Percentiles rank a stretch among this genome's conserved stretches.
These are phyloP conservation scores for Euzophera pinguis DNA, from an alignment of 2,888 invertebrate genomes.

Conservation along the genomic window DNA sequence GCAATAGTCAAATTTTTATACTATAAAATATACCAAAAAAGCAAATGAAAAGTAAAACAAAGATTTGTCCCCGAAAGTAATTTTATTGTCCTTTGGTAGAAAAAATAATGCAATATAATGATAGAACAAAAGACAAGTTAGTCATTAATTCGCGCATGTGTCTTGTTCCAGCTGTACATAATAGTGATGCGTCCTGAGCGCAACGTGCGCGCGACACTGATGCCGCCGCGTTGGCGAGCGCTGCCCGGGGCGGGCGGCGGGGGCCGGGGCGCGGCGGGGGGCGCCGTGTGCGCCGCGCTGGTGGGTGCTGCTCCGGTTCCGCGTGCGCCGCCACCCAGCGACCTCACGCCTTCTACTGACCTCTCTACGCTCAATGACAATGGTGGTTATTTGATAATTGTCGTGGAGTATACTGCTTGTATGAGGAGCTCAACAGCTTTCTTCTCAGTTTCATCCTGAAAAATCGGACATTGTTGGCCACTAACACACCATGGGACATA, in stretches of 20 bases:
- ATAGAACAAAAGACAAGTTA: too few species aligned
- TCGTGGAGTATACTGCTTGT: background rate
- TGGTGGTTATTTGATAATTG: slow-evolving; percentile 24
- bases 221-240: slow-evolving; percentile 52
- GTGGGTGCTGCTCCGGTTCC: slow-evolving; percentile 41
- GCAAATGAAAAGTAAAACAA: too few species aligned
- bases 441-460: background rate
- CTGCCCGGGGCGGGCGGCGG: slow-evolving; percentile 26
- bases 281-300: slow-evolving; percentile 53
- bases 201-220: slow-evolving; percentile 58
- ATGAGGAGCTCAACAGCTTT: background rate
- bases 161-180: slow-evolving; percentile 50
- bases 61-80: too few species aligned
- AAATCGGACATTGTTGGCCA: background rate
- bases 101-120: too few species aligned
- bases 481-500: too few species aligned
- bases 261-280: slow-evolving; percentile 33
- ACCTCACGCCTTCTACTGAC: slow-evolving; percentile 55
- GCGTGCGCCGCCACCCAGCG: slow-evolving; percentile 29
- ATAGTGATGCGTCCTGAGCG: slow-evolving; percentile 61
- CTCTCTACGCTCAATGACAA: slow-evolving; percentile 53
- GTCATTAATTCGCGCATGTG: too few species aligned
- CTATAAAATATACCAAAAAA: too few species aligned
- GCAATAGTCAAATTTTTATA: too few species aligned
- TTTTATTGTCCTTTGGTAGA: too few species aligned